Conservation (phyloP, 2,113 vertebrate species). For the Alectura lathami region DNA sequence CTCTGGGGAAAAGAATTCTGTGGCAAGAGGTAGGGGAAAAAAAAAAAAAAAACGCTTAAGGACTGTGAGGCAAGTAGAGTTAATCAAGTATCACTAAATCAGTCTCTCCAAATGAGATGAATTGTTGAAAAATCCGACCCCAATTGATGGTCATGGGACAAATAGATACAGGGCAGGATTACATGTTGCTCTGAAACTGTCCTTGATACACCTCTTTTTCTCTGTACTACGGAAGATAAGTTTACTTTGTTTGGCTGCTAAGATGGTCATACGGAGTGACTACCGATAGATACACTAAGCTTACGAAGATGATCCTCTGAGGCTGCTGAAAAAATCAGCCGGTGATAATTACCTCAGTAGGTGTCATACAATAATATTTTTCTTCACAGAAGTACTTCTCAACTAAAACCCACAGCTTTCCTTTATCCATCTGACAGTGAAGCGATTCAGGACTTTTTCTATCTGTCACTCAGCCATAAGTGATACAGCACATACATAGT, state of each 20-base stretch:
- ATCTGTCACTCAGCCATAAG: neutral
- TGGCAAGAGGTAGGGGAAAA: neutral
- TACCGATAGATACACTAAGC: neutral
- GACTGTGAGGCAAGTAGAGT: neutral
- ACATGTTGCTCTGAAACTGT: neutral
- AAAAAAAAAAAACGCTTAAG: neutral
- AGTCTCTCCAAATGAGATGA: neutral
- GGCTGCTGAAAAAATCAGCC: neutral
- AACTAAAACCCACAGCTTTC: neutral
- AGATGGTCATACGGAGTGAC: neutral
- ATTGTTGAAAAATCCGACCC: neutral
- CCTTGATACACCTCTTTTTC: neutral
- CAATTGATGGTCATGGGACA: neutral
- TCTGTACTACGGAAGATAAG: neutral
- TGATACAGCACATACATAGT: neutral
- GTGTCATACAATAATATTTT: neutral
- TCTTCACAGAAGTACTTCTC: neutral
- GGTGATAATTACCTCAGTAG: neutral
- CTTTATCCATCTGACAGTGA: neutral
- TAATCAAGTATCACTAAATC: neutral
- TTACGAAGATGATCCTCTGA: neutral
- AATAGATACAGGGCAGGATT: neutral
- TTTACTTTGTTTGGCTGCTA: neutral
- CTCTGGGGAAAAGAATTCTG: neutral
- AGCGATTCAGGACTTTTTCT: neutral